Conservation (phyloP, 2,797 vertebrate genomes). For the Sebastes oblongus region DNA sequence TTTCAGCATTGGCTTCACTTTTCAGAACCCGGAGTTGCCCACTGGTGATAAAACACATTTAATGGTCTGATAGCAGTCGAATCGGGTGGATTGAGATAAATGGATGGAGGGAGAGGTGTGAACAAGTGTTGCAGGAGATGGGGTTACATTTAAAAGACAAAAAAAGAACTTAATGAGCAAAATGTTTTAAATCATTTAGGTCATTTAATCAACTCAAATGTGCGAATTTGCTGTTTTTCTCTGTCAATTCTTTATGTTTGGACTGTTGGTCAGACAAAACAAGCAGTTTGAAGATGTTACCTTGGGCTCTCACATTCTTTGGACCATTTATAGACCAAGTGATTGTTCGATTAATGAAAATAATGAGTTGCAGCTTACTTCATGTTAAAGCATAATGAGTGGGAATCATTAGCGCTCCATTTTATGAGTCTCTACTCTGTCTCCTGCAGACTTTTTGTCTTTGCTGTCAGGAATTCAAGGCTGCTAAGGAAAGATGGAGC, state of each 20-base stretch:
- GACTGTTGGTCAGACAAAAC: not conserved
- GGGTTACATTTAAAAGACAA: not conserved
- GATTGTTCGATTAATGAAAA: not conserved
- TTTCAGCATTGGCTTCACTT: too few relatives aligned
- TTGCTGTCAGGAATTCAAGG: slow-evolving; percentile 22
- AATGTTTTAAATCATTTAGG: not conserved
- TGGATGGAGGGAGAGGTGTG: not conserved
- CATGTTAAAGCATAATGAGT: slow-evolving; percentile 18
- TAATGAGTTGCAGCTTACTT: slow-evolving; percentile 23
- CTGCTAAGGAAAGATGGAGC: slow-evolving; percentile 40
- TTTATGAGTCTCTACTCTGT: slow-evolving; percentile 29
- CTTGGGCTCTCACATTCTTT: not conserved
- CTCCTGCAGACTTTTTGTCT: slow-evolving; percentile 24
- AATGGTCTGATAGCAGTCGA: too few relatives aligned
- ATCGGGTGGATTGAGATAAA: not conserved
- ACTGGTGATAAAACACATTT: too few relatives aligned
- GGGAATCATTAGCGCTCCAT: slow-evolving; percentile 30
- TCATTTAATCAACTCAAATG: not conserved
- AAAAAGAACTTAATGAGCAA: too few relatives aligned
- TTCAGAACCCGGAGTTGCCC: too few relatives aligned
- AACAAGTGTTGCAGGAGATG: not conserved
- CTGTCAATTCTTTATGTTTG: not conserved
- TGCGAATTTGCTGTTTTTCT: not conserved
- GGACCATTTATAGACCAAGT: not conserved
- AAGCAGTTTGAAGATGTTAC: not conserved